These are phyloP conservation scores for Amaurobius ferox DNA, from an alignment of 2,888 invertebrate genomes.

Conservation along the genomic window DNA sequence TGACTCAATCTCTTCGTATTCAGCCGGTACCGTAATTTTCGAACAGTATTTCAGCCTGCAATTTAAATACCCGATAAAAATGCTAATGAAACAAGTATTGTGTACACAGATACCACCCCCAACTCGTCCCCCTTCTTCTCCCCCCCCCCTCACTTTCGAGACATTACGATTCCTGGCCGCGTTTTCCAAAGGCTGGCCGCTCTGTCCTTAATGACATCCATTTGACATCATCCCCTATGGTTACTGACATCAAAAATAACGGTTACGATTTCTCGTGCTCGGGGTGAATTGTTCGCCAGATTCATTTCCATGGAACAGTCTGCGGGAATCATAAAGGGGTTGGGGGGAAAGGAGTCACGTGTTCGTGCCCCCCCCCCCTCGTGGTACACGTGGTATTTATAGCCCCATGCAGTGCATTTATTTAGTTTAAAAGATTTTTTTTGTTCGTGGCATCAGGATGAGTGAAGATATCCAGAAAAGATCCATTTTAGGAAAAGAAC, in stretches of 20 bases:
- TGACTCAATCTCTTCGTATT: not conserved
- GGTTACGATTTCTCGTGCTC: slow-evolving; percentile 50
- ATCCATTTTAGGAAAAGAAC: too few relatives aligned
- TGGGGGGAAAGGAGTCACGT: slow-evolving; percentile 14
- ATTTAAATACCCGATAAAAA: slow-evolving; percentile 55
- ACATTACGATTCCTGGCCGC: slow-evolving; percentile 53
- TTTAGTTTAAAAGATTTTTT: slow-evolving; percentile 43
- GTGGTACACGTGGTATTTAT: slow-evolving; percentile 54
- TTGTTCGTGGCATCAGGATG: not conserved
- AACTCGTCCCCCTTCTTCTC: not conserved
- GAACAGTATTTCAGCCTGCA: not conserved
- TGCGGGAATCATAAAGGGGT: slow-evolving; percentile 58
- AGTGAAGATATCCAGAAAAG: not conserved
- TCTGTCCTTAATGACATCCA: slow-evolving; percentile 66
- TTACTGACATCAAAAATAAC: slow-evolving; percentile 69
- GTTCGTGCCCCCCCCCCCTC: slow-evolving; percentile 10
- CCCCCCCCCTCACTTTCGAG: not conserved
- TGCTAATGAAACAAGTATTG: slow-evolving; percentile 53
- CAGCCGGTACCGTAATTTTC: not conserved
- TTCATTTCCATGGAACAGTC: slow-evolving; percentile 70
- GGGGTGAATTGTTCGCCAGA: slow-evolving; percentile 64
- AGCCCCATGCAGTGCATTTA: slow-evolving; percentile 54
- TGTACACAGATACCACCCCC: not conserved
- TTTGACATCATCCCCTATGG: slow-evolving; percentile 70
- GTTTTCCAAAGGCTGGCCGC: slow-evolving; percentile 47